Evolutionary conservation across 2,113 vertebrate genomes (phyloP).

Genomic region (Tetrax tetrax): DNA sequence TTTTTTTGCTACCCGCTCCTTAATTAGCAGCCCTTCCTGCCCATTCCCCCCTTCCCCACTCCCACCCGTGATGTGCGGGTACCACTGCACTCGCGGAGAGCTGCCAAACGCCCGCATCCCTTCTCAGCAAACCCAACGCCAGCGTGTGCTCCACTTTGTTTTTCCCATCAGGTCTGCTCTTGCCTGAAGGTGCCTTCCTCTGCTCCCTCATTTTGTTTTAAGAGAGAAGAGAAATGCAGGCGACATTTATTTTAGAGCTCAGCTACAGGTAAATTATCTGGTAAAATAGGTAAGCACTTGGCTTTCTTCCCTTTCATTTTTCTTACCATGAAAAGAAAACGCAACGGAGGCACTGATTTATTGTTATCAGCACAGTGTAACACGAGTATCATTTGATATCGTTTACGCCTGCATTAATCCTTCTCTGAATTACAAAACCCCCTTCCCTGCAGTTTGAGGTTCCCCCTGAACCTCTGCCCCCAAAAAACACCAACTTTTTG

Average conservation of each 20-base stretch:
- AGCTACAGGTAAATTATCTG: neutral
- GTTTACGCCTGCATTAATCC: neutral
- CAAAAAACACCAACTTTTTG: rapidly evolving
- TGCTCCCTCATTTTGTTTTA: neutral
- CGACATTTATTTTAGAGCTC: neutral
- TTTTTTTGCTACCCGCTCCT: neutral
- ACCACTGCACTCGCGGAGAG: neutral
- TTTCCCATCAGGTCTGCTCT: neutral
- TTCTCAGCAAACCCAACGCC: neutral
- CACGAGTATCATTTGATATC: neutral
- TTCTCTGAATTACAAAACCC: neutral
- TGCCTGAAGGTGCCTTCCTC: constrained; percentile 33
- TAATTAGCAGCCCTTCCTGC: neutral
- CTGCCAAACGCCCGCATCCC: neutral
- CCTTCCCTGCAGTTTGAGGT: rapidly evolving
- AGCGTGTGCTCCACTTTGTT: neutral
- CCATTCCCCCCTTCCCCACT: neutral
- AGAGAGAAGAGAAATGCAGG: neutral
- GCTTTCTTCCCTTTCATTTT: neutral
- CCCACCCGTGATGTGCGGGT: neutral
- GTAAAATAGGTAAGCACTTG: neutral
- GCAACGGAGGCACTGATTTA: neutral
- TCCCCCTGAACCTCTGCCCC: neutral
- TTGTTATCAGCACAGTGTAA: neutral
- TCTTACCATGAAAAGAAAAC: neutral